phyloP scores from a whole-genome alignment of 2,888 invertebrate genomes.

The Eupithecia vulgata region DNA sequence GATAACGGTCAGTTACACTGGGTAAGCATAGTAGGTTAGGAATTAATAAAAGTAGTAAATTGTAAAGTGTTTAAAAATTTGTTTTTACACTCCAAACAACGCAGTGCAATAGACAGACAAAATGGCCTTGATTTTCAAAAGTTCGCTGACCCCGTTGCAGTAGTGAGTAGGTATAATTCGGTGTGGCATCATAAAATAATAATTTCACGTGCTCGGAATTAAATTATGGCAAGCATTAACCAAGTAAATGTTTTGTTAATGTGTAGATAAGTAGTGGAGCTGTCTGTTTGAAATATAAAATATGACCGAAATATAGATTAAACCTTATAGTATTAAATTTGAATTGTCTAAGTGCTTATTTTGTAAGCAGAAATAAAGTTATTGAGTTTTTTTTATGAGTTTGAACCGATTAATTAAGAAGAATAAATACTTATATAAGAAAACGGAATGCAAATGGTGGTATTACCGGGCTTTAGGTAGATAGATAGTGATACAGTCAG shows the following conservation, averaged over 20 bases:
- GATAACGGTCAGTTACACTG: too few relatives aligned
- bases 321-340: too few relatives aligned
- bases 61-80: neutral
- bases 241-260: conserved; percentile 20
- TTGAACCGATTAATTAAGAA: too few relatives aligned
- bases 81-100: neutral
- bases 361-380: too few relatives aligned
- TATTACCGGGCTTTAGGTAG: neutral
- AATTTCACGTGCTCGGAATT: conserved; percentile 27
- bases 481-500: neutral
- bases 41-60: too few relatives aligned
- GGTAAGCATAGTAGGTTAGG: too few relatives aligned
- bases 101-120: conserved; percentile 5
- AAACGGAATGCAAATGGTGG: neutral
- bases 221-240: conserved; percentile 16
- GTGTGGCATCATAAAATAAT: conserved; percentile 28
- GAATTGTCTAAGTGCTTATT: too few relatives aligned
- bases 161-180: conserved; percentile 21
- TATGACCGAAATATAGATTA: neutral
- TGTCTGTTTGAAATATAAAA: neutral
- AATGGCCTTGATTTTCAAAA: conserved; percentile 11
- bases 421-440: neutral
- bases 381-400: too few relatives aligned
- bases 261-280: neutral
- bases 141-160: conserved; percentile 28